Conservation (phyloP, 2,113 vertebrate species). For the Tachycineta bicolor region DNA sequence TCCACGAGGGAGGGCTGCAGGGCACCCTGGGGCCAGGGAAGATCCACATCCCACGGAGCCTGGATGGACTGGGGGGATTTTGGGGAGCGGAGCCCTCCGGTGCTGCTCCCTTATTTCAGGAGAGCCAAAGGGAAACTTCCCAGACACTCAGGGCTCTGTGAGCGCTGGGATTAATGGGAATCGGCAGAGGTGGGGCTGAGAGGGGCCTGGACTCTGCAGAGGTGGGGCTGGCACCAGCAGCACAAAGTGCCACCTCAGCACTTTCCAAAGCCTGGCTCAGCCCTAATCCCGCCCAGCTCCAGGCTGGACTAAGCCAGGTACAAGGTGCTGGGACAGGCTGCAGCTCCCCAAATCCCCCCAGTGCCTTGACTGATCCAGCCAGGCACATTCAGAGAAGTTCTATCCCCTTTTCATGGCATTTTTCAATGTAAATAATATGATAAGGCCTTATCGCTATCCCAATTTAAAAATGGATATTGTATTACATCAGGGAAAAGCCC, state of each 20-base stretch:
- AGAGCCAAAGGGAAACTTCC: neutral
- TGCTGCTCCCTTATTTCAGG: neutral
- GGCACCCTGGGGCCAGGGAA: neutral
- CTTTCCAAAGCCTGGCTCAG: neutral
- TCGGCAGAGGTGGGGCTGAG: neutral
- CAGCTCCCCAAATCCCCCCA: neutral
- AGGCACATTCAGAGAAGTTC: neutral
- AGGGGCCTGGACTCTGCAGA: neutral
- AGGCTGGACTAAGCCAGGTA: neutral
- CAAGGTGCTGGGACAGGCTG: neutral
- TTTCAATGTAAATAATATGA: neutral
- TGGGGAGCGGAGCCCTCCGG: neutral
- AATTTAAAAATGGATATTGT: rapidly evolving
- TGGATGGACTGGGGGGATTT: neutral
- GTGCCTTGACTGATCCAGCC: neutral
- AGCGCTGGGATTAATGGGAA: neutral
- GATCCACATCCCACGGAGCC: neutral
- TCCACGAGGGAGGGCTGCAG: rapidly evolving
- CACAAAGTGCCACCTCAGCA: neutral
- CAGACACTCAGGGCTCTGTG: neutral
- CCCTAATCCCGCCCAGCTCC: neutral
- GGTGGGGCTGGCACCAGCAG: neutral
- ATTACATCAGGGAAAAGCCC: neutral
- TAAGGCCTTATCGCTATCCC: neutral
- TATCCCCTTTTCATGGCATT: neutral